phyloP scores from a whole-genome alignment of 2,797 vertebrate species.

The Esox masquinongy region DNA sequence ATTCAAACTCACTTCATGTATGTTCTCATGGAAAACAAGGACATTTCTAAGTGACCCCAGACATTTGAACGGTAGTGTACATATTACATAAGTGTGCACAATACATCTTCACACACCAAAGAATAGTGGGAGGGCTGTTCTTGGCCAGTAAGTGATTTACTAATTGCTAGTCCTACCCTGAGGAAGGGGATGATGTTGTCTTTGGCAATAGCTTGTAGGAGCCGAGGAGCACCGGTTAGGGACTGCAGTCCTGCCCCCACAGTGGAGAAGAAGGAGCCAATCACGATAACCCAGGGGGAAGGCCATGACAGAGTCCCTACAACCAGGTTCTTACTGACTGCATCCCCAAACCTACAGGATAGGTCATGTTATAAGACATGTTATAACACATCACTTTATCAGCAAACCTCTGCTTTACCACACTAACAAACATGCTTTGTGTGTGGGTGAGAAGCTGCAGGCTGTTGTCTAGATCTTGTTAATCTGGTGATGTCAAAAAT shows the following conservation, averaged over 20 bases:
- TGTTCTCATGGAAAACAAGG: too few species aligned
- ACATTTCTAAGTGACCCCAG: too few species aligned
- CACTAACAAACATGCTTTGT: not conserved
- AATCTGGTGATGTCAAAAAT: not conserved
- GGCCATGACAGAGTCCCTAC: conserved; percentile 97
- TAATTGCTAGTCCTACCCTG: conserved; percentile 74
- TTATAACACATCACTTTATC: not conserved
- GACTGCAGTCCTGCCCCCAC: conserved; percentile 94
- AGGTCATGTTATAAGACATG: conserved; percentile 1
- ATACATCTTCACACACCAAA: not conserved
- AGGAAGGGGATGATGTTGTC: conserved; percentile 98
- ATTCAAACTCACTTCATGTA: too few species aligned
- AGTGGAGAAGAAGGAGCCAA: conserved; percentile 98
- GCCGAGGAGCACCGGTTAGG: conserved; percentile 91
- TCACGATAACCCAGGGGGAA: conserved; percentile 96
- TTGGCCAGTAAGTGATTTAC: not conserved
- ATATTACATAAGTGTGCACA: not conserved
- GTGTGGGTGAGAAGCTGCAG: not conserved
- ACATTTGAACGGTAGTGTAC: too few species aligned
- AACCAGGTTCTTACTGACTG: conserved; percentile 88
- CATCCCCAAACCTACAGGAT: conserved; percentile 86
- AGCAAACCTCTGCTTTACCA: not conserved
- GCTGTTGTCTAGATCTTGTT: not conserved
- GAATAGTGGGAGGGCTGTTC: not conserved
- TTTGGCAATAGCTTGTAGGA: conserved; percentile 96